These are phyloP conservation scores for Lysiphlebus fabarum DNA, from an alignment of 1,140 invertebrate species.

Conservation along the genomic window DNA sequence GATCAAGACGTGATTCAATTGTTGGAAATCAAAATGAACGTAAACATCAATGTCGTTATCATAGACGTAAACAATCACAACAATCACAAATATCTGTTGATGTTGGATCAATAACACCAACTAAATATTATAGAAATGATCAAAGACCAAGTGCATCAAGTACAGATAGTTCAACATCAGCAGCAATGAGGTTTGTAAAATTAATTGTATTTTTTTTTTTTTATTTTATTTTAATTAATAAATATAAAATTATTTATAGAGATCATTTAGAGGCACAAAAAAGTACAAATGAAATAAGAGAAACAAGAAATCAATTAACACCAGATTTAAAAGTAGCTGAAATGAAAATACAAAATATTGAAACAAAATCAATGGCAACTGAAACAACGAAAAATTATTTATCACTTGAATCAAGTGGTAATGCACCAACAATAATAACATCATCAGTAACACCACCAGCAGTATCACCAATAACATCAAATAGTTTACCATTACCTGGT, in stretches of 20 bases:
- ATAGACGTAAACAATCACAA: slow-evolving; percentile 50
- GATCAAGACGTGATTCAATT: slow-evolving; percentile 64
- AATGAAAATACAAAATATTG: no score
- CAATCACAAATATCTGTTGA: slow-evolving; percentile 64
- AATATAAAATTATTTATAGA: slow-evolving; percentile 31
- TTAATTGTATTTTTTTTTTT: no score
- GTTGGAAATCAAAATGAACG: slow-evolving; percentile 53
- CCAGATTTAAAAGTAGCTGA: slow-evolving; percentile 21
- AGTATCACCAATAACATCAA: slow-evolving; percentile 64
- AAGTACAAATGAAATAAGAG: slow-evolving; percentile 32
- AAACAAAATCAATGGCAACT: slow-evolving; percentile 24
- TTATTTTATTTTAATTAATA: no score
- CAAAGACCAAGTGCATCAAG: slow-evolving; percentile 77
- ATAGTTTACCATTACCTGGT: slow-evolving; percentile 45
- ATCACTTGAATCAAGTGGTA: slow-evolving; percentile 55
- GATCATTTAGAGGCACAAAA: slow-evolving; percentile 45
- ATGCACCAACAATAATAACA: slow-evolving; percentile 76
- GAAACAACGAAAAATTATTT: slow-evolving; percentile 30
- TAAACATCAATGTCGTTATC: slow-evolving; percentile 51
- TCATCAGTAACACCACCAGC: slow-evolving; percentile 77
- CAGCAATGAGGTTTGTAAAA: slow-evolving; percentile 46
- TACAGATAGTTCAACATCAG: slow-evolving; percentile 61
- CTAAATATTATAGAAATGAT: slow-evolving; percentile 60
- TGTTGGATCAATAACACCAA: slow-evolving; percentile 47
- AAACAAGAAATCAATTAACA: slow-evolving; percentile 24